Percentiles rank a stretch among this genome's conserved stretches.
Evolutionary conservation across 1,140 invertebrate genomes (phyloP).

Genomic region (Heterodera carotae): DNA sequence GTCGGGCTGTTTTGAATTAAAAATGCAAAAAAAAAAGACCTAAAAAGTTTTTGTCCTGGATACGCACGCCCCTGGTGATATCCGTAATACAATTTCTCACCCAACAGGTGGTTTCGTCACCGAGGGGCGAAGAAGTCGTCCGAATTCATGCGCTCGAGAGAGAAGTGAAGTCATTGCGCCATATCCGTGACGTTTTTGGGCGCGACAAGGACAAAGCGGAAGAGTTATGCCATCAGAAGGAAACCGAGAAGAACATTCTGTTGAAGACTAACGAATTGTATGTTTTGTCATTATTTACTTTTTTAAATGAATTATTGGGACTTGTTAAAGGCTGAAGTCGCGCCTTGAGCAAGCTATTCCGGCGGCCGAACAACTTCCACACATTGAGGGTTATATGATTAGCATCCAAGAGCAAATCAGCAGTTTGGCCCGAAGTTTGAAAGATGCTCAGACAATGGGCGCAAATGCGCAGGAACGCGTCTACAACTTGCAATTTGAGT

Average conservation of each 20-base stretch:
- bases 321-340: not conserved
- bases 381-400: not conserved
- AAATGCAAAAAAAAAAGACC: too few relatives aligned
- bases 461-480: not conserved
- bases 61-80: too few relatives aligned
- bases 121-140: not conserved
- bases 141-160: constrained; percentile 4
- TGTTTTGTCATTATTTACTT: not conserved
- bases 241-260: not conserved
- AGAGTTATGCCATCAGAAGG: not conserved
- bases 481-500: not conserved
- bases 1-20: not conserved
- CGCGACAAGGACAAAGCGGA: not conserved
- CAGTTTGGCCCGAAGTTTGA: not conserved
- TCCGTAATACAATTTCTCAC: not conserved
- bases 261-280: not conserved
- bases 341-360: not conserved
- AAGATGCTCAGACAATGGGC: not conserved
- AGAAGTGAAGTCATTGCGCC: constrained; percentile 8
- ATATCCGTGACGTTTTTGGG: not conserved
- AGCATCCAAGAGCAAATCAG: not conserved
- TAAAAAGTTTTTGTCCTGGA: too few relatives aligned
- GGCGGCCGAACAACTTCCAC: not conserved
- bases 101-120: not conserved
- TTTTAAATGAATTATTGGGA: not conserved